Percentiles rank a stretch among this genome's conserved stretches.
Conservation (phyloP, 2,888 invertebrate species). For the Chrysolina oricalcia region DNA sequence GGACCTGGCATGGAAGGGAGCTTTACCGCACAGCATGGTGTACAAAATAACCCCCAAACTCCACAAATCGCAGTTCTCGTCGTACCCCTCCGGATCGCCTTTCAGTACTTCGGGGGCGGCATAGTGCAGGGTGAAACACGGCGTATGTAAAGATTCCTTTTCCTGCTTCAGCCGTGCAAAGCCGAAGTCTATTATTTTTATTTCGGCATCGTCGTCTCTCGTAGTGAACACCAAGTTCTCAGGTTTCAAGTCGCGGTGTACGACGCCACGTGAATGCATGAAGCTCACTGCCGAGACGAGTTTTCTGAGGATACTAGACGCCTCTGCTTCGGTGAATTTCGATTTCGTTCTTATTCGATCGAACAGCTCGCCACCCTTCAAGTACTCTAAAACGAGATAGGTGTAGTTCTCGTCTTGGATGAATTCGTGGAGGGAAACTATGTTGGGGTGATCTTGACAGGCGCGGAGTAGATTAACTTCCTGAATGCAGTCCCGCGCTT, state of each 20-base stretch:
- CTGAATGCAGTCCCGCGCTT: constrained; percentile 78
- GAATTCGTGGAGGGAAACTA: constrained; percentile 89
- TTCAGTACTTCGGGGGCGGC: constrained; percentile 95
- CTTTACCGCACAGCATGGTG: constrained; percentile 84
- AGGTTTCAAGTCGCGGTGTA: constrained; percentile 95
- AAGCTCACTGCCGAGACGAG: constrained; percentile 88
- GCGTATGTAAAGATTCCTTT: constrained; percentile 81
- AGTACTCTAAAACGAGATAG: constrained; percentile 91
- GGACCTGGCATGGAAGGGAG: constrained; percentile 84
- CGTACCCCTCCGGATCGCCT: constrained; percentile 81
- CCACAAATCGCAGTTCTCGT: constrained; percentile 96
- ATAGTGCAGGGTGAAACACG: constrained; percentile 95
- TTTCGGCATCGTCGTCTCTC: constrained; percentile 72
- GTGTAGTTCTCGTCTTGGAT: constrained; percentile 87
- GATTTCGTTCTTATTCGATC: constrained; percentile 78
- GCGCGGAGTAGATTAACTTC: constrained; percentile 86
- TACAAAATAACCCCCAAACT: constrained; percentile 93
- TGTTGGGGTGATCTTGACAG: constrained; percentile 92
- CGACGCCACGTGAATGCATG: constrained; percentile 89
- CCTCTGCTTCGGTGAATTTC: constrained; percentile 84
- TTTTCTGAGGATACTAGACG: constrained; percentile 86
- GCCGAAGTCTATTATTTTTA: constrained; percentile 97
- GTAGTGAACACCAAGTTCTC: constrained; percentile 86
- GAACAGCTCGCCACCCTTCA: constrained; percentile 88
- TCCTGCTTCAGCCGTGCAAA: constrained; percentile 87